phyloP scores from a whole-genome alignment of 2,888 invertebrate species.

The Chloromyia formosa region DNA sequence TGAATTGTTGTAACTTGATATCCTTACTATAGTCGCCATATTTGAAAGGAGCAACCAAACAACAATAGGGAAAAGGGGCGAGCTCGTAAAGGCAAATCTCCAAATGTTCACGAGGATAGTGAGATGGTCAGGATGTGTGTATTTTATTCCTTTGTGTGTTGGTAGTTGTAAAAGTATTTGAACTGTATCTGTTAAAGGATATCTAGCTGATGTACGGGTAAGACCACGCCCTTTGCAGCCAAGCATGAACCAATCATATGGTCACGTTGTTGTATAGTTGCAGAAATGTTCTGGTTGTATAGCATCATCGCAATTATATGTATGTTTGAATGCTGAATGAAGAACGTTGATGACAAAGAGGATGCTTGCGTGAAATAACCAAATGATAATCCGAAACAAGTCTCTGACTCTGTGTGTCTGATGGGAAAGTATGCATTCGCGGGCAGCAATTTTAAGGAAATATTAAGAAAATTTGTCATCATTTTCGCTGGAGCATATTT shows the following conservation, averaged over 20 bases:
- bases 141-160: not conserved
- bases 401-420: not conserved
- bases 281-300: not conserved
- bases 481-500: not conserved
- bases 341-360: no score
- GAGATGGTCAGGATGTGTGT: not conserved
- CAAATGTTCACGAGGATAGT: not conserved
- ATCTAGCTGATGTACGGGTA: not conserved
- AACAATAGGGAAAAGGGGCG: not conserved
- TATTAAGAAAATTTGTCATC: not conserved
- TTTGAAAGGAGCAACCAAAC: slow-evolving; percentile 15
- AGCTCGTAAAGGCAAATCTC: not conserved
- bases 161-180: not conserved
- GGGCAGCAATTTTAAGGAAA: not conserved
- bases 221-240: not conserved
- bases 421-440: not conserved
- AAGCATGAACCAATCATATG: not conserved
- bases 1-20: slow-evolving; percentile 31
- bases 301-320: no score
- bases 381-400: not conserved
- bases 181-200: not conserved
- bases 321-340: no score
- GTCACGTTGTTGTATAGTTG: not conserved
- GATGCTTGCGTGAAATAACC: not conserved
- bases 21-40: slow-evolving; percentile 15